Conservation (phyloP, 2,888 invertebrate genomes). For the Arge pagana region DNA sequence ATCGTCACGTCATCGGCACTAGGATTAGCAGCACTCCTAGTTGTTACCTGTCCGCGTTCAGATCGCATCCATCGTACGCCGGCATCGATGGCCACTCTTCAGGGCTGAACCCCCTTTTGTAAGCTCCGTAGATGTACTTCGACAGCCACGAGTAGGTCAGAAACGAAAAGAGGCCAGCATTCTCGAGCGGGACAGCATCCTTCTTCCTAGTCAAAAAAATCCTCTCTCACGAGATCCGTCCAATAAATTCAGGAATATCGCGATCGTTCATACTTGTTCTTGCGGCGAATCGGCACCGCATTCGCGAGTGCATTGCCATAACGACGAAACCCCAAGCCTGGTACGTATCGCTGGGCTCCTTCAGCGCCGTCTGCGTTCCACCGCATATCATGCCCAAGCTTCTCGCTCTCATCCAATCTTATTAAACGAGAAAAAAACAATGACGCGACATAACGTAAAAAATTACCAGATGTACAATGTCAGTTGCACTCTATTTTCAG, state of each 20-base stretch:
- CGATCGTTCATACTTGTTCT: slow-evolving; percentile 40
- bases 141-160: slow-evolving; percentile 62
- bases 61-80: slow-evolving; percentile 58
- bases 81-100: slow-evolving; percentile 56
- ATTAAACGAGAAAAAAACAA: too few species aligned
- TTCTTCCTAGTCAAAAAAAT: too few species aligned
- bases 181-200: slow-evolving; percentile 56
- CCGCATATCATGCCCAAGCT: too few species aligned
- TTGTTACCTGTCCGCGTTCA: slow-evolving; percentile 60
- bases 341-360: slow-evolving; percentile 37
- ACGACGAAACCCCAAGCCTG: slow-evolving; percentile 34
- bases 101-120: slow-evolving; percentile 55
- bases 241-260: too few species aligned
- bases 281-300: slow-evolving; percentile 45
- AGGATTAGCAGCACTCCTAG: too few species aligned
- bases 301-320: slow-evolving; percentile 45
- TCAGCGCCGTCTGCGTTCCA: too few species aligned
- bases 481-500: too few species aligned
- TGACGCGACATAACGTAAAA: too few species aligned
- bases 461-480: too few species aligned
- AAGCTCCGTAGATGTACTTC: slow-evolving; percentile 60
- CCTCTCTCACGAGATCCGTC: too few species aligned
- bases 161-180: slow-evolving; percentile 60
- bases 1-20: background rate
- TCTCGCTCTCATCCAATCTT: too few species aligned